Base-by-base conservation (phyloP, 2,888 invertebrate species). In the Punctoribates punctum region DNA sequence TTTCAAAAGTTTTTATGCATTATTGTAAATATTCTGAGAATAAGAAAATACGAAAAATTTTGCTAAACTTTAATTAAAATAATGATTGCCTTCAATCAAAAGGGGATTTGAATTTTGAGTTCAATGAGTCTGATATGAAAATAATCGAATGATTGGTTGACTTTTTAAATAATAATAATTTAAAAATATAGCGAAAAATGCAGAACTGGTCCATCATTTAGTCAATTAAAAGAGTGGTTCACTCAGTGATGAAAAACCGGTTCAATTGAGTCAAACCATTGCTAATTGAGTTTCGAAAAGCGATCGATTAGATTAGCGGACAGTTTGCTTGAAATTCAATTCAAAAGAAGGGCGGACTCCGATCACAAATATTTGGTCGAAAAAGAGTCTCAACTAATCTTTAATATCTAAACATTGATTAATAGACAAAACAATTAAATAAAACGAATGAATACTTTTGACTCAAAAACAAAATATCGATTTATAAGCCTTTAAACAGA, bases 291-390 rank as follows among this genome's bases (percentile, higher is more conserved):
- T 25, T 23, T 20, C 23, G 25, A 57, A 23, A 29, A 65, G 34
- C n/a, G 5, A 34, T 34, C 65, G 11, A 34, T 65, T 65, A 34
- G 29, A 15, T 60, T 27, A 60, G 15, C 23, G 25, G 25, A 29
- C 11, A 17, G 25, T 34, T 34, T 38, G 15, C 17, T 17, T 25
- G n/a, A 65, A 4, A 65, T 65, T 29, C 34, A 34, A 60, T 27
- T 20, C 23, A 34, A 65, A 65, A 34, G 13, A 65, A 65, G 65
- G 65, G 34, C 65, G 65, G 65, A 65, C 17, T 65, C 9, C 6
- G 34, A 65, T 65, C 65, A 65, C 65, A 34, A 34, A 65, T 60
- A 60, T 27, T 65, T 34, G 34, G 65, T 65, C 65, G 17, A 65
- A 34, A 65, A 60, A n/a, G n/a, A n/a, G n/a, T n/a, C n/a, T n/a